A percentile compares a stretch with the other conserved stretches of the same genome.
These are phyloP conservation scores for Anorthoa munda DNA, from an alignment of 2,888 invertebrate species.

Conservation along the genomic window DNA sequence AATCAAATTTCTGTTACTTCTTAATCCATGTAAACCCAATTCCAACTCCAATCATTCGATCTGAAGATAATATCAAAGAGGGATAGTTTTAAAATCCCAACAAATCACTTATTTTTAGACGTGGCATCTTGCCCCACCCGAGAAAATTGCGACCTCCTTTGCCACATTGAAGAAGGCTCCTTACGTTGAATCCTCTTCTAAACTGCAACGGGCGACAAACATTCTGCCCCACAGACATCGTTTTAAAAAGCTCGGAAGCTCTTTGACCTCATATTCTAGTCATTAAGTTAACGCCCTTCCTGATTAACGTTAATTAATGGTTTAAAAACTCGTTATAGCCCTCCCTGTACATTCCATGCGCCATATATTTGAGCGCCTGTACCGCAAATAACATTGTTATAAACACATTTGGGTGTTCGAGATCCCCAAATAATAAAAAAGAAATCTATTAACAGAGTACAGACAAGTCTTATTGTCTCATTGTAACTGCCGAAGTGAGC, in stretches of 20 bases:
- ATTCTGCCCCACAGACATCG: constrained; percentile 33
- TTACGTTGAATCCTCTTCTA: constrained; percentile 37
- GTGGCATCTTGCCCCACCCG: background rate
- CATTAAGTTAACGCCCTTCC: constrained; percentile 61
- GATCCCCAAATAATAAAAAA: constrained; percentile 26
- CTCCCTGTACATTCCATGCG: constrained; percentile 23
- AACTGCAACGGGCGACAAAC: constrained; percentile 42
- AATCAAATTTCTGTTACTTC: background rate
- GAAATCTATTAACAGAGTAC: constrained; percentile 30
- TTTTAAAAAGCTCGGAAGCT: constrained; percentile 43
- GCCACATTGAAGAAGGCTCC: constrained; percentile 26
- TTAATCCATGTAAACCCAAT: background rate
- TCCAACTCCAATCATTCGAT: background rate
- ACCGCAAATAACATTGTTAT: constrained; percentile 17
- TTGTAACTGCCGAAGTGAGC: constrained; percentile 41
- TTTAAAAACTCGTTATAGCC: constrained; percentile 58
- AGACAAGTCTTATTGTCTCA: constrained; percentile 41
- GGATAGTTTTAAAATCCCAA: constrained; percentile 19
- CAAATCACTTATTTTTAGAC: constrained; percentile 32
- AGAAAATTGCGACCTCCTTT: constrained; percentile 14
- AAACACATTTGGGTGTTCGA: constrained; percentile 17
- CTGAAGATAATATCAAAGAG: background rate
- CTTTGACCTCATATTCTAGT: constrained; percentile 48
- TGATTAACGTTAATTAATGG: constrained; percentile 63
- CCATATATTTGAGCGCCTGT: constrained; percentile 14